Conservation (phyloP, 2,797 vertebrate species). For the Apogon talboti region DNA sequence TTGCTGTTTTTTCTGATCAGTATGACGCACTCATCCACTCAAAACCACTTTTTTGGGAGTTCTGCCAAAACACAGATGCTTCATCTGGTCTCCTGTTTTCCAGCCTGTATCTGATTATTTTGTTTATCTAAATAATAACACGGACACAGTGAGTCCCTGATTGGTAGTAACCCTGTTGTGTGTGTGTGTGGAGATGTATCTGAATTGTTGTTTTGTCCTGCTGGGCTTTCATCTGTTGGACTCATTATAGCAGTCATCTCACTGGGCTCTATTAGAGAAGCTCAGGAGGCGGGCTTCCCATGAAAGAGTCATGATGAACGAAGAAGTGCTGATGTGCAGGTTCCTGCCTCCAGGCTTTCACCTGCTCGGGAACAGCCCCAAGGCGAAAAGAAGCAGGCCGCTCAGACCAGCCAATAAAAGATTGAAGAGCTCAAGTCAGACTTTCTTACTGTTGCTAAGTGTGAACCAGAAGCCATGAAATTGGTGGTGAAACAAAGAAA, state of each 20-base stretch:
- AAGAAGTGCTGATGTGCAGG: conserved; percentile 77
- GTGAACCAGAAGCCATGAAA: conserved; percentile 11
- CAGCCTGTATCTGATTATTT: conserved; percentile 51
- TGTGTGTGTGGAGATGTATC: conserved; percentile 38
- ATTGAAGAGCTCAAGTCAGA: conserved; percentile 59
- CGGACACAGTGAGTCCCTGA: conserved; percentile 42
- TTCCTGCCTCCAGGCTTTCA: conserved; percentile 79
- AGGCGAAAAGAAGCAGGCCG: conserved; percentile 70
- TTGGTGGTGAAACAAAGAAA: conserved; percentile 22
- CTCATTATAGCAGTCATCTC: conserved; percentile 75
- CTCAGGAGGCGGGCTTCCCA: conserved; percentile 66
- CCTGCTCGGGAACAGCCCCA: conserved; percentile 75
- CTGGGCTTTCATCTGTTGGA: conserved; percentile 78
- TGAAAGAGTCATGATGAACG: conserved; percentile 77
- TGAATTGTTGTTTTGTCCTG: conserved; percentile 66
- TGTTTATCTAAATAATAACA: conserved; percentile 61
- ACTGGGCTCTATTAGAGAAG: conserved; percentile 68
- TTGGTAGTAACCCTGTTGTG: conserved; percentile 21
- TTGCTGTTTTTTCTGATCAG: conserved; percentile 39
- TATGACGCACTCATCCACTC: background rate
- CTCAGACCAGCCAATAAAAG: conserved; percentile 67
- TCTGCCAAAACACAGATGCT: conserved; percentile 40
- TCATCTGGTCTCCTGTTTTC: conserved; percentile 32
- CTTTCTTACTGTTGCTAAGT: conserved; percentile 32
- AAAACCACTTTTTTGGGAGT: conserved; percentile 28